Conservation (phyloP, 2,113 vertebrate species). For the Nycticebus coucang region DNA sequence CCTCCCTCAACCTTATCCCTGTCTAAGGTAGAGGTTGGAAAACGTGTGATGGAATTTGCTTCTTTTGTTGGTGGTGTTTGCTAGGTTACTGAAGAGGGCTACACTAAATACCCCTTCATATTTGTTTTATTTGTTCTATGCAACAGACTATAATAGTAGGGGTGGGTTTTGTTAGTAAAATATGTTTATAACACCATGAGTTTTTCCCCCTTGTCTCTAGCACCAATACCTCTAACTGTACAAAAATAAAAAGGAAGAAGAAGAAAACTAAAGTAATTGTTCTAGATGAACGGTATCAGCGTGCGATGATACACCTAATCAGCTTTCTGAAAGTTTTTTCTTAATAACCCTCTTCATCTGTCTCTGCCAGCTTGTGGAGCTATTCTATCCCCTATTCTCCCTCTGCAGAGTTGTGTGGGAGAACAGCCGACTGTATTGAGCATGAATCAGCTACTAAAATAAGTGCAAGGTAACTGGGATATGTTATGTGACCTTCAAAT, state of each 20-base stretch:
- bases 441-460: slow-evolving; percentile 72
- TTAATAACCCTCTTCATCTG: background rate
- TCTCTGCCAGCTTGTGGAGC: background rate
- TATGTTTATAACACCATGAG: background rate
- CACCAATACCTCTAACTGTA: background rate
- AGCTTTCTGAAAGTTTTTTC: background rate
- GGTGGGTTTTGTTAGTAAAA: background rate
- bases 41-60: background rate
- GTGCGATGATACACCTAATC: too few relatives aligned
- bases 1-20: accelerated
- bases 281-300: background rate
- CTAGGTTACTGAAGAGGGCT: background rate
- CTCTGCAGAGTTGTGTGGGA: slow-evolving; percentile 44
- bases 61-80: background rate
- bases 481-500: slow-evolving; percentile 70
- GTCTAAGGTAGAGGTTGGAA: background rate
- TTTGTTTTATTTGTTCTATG: background rate
- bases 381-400: background rate
- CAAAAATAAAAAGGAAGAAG: background rate
- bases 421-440: background rate
- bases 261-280: too few relatives aligned
- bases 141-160: background rate
- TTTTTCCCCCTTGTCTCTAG: background rate
- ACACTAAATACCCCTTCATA: background rate
- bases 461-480: slow-evolving; percentile 54